phyloP scores from a whole-genome alignment of 2,797 vertebrate genomes.

The Apogon hyalosoma region DNA sequence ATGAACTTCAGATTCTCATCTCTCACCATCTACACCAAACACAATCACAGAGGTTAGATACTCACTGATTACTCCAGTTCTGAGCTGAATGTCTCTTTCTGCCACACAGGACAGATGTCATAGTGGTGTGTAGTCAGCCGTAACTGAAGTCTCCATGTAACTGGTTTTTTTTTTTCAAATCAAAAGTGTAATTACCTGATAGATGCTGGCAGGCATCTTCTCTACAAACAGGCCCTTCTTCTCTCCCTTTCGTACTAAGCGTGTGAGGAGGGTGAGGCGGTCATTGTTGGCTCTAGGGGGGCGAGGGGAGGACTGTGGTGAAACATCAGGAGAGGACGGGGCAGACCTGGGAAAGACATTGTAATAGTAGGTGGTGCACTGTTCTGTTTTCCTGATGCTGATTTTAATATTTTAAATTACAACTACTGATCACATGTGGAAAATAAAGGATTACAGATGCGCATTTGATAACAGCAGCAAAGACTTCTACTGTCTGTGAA shows the following conservation, averaged over 20 bases:
- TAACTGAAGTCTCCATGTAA: background rate
- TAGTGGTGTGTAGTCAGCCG: background rate
- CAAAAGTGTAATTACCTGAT: constrained; percentile 86
- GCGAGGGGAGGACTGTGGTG: constrained; percentile 96
- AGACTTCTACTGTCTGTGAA: background rate
- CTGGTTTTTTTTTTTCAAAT: background rate
- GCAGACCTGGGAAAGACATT: constrained; percentile 88
- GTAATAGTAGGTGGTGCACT: background rate
- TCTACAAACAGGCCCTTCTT: constrained; percentile 99
- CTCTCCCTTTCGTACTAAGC: constrained; percentile 95
- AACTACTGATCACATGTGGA: no score
- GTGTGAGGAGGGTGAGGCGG: constrained; percentile 95
- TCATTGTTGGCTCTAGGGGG: constrained; percentile 97
- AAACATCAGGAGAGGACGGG: constrained; percentile 97
- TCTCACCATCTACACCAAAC: constrained; percentile 90
- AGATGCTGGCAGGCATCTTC: constrained; percentile 97
- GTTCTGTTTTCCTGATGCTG: background rate
- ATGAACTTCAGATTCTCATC: constrained; percentile 99
- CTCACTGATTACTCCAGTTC: background rate
- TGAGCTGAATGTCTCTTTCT: background rate
- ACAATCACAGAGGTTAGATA: background rate
- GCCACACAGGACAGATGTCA: background rate
- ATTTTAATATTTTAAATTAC: background rate
- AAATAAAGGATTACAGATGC: no score
- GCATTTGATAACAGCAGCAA: no score